Base-by-base conservation (phyloP, 2,888 invertebrate genomes). In the Caenorhabditis sp. region DNA sequence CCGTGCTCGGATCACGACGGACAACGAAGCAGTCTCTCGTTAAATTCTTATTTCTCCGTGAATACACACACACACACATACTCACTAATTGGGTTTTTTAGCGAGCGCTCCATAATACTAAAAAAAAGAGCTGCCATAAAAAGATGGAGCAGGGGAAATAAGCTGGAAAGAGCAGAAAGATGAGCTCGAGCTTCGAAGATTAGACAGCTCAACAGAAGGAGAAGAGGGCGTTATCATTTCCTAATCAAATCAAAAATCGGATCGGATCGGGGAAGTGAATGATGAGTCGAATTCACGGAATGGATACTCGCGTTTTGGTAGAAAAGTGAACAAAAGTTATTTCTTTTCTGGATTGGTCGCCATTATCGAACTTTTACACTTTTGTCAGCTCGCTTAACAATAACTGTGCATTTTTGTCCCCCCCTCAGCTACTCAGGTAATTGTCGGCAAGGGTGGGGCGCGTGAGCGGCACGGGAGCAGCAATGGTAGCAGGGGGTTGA, bases 31-130 rank as follows among this genome's bases (percentile, higher is more conserved):
- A n/a, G n/a, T n/a, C n/a, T n/a, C n/a, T 58, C 58, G 45, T 58
- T 45, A 58, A 58, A 58, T 58, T 58, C 58, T 32, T 45, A 58
- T 58, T 58, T 45, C n/a, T n/a, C 30, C 56, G 27, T 56, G 43
- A 45, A 58, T 45, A 58, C 30, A n/a, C n/a, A n/a, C n/a, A n/a
- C n/a, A n/a, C n/a, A n/a, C n/a, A n/a, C n/a, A n/a, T n/a, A n/a
- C n/a, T n/a, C n/a, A 45, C 58, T 58, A 58, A 58, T 58, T 58
- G 45, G 58, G 43, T 58, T 32, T 58, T 26, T 45, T 35, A 41
- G 30, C 27, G 30, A 32, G 30, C 11, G 17, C 27, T 43, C 43
- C 17, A 27, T 20, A 13, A 24, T n/a, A 56, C 41, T 30, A 56
- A 20, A 56, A 56, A 56, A 55, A 43, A 56, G 43, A 56, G 55